These are phyloP conservation scores for Lerista edwardsae DNA, from an alignment of 2,797 vertebrate genomes.

Conservation along the genomic window DNA sequence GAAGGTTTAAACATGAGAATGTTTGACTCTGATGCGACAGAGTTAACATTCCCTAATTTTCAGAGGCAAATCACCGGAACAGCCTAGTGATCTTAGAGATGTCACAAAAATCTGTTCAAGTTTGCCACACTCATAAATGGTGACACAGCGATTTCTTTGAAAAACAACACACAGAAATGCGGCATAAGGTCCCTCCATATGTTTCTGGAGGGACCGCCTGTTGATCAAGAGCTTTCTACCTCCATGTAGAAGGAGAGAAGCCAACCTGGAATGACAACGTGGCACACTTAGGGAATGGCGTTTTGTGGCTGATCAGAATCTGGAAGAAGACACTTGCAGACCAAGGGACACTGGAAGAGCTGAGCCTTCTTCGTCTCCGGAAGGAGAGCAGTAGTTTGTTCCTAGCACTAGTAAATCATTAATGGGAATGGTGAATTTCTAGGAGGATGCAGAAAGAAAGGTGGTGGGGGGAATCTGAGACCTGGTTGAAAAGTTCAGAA, in stretches of 20 bases:
- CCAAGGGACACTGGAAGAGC: too few species aligned
- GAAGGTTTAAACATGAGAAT: neutral
- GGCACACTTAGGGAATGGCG: neutral
- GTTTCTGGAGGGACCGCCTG: neutral
- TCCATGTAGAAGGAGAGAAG: too few species aligned
- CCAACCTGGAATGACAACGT: neutral
- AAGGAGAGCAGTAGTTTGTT: too few species aligned
- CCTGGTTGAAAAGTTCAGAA: too few species aligned
- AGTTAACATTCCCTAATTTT: constrained; percentile 14
- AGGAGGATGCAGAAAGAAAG: too few species aligned
- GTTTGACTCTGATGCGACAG: constrained; percentile 9
- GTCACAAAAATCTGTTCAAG: neutral
- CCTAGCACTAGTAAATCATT: too few species aligned
- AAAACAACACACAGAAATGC: neutral
- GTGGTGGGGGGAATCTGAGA: too few species aligned
- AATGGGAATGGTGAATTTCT: too few species aligned
- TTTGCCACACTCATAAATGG: neutral
- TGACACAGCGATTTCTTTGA: neutral
- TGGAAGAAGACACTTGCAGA: too few species aligned
- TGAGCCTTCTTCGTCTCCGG: too few species aligned
- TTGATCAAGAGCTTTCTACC: neutral
- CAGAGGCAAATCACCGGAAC: neutral
- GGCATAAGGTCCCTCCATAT: neutral
- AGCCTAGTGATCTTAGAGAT: neutral
- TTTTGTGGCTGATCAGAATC: too few species aligned